Base-by-base conservation (phyloP, 2,113 vertebrate genomes). In the Eudyptes chrysolophus region DNA sequence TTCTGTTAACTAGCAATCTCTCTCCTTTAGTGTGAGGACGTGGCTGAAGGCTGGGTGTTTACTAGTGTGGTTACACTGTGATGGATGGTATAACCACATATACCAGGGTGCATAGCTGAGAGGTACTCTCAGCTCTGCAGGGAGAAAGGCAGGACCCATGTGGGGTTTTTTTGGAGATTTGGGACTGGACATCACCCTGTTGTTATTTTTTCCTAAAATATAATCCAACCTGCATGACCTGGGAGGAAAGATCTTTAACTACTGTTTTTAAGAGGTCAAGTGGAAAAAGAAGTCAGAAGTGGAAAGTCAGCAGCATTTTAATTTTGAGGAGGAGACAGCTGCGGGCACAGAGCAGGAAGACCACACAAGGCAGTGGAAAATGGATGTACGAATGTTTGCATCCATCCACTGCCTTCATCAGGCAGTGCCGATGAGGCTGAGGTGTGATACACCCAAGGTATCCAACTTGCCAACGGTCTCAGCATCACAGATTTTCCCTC, bases 381-480 rank as follows among this genome's bases (percentile, higher is more conserved):
- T 21, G 16, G 66, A 57, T 3, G 1, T 36, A 38, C 1, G 21
- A 55, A 70, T 38, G 6, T 81, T 66, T 72, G 16, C 42, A 55
- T 70, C 24, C 24, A 49, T 54, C 16, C 58, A 57, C 51, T 42
- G 11, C 14, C 10, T 90, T 58, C 42, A 42, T 3, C 10, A 4
- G 24, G 15, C 29, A 82, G 16, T 13, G 16, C 18, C 2, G 0
- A 18, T 34, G 69, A 0, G 2, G 24, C 11, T 42, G 19, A 75
- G 32, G 30, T 16, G 13, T 22, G 20, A 13, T 68, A 48, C 30
- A 57, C 22, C 25, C 51, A n/a, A 83, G 26, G 10, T 10, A 34
- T 27, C 17, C 44, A 42, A 4, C 15, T 22, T 48, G 34, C 6
- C 8, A 26, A 4, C 38, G 29, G 16, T 65, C n/a, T 65, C 38